Evolutionary conservation across 1,140 invertebrate genomes (phyloP), one percentile per base, ranked within the genome.

Genomic region (Lineus longissimus): DNA sequence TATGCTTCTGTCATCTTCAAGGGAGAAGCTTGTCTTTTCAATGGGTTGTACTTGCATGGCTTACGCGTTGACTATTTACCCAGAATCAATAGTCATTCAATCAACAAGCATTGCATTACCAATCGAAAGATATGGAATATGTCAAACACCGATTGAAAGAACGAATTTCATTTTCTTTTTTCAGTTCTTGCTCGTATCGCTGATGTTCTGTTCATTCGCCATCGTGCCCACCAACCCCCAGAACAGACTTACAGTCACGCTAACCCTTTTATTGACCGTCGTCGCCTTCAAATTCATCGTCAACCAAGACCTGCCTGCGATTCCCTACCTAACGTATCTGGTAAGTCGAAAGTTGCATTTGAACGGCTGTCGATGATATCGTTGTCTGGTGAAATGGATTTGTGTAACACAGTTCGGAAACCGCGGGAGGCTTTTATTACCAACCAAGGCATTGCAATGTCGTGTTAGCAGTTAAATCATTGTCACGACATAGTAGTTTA

Each of bases 201-300:
- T 79, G 65, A 73, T 71, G 22, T 77, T 80, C 59, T 63, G 73
- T 0, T 70, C 72, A 1, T 72, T 72, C 27, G 55, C 74, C 22
- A 73, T 78, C 9, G 74, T 75, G 11, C 69, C 70, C 17, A 45
- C 61, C 41, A 58, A 51, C 47, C 25, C 63, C 36, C 45, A 51
- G 25, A 73, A 77, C 43, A 61, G 76, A 55, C 68, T 79, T 7
- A 64, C 62, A 19, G 60, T 76, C 15, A 75, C 70, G 31, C 73
- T 79, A 60, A 79, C 76, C 6, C 65, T 80, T n/a, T 72, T 80
- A 55, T 69, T 81, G 23, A 80, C 79, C 13, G 63, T 69, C 47
- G 73, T 80, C 1, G 73, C 78, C 25, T 80, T 79, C 59, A 78
- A 79, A 64, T 70, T 78, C 33, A 73, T 79, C 1, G 73, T 78